Evolutionary conservation across 1,140 invertebrate genomes (phyloP).

Genomic region (Zaprionus taronus): DNA sequence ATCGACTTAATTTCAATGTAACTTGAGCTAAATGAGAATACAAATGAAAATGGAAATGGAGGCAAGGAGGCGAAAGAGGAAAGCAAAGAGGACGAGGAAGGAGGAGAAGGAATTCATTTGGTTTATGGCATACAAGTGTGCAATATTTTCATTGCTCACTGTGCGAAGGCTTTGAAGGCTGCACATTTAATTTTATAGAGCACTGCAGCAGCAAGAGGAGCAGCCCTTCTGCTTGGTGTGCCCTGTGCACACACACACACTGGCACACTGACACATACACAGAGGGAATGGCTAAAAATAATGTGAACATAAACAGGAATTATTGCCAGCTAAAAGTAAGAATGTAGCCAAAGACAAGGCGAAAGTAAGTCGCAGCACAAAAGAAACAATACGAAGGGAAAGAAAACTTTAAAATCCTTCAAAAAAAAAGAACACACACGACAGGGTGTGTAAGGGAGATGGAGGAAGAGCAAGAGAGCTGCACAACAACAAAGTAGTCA

Average conservation of each 20-base stretch:
- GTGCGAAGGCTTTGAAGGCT: constrained; percentile 36
- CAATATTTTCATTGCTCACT: constrained; percentile 44
- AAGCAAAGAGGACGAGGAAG: not conserved
- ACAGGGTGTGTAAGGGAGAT: not conserved
- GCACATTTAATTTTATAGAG: constrained; percentile 53
- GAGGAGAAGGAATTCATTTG: constrained; percentile 22
- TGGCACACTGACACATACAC: not conserved
- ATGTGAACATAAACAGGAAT: constrained; percentile 79
- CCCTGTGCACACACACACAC: not conserved
- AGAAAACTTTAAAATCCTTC: constrained; percentile 61
- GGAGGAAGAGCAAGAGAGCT: constrained; percentile 14
- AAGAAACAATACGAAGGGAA: constrained; percentile 20
- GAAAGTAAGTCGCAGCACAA: constrained; percentile 19
- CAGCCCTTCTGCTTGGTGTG: not conserved
- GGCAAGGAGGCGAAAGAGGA: not conserved
- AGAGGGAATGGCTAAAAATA: constrained; percentile 54
- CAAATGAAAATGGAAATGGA: constrained; percentile 29
- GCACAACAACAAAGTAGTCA: constrained; percentile 68
- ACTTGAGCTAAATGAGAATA: constrained; percentile 32
- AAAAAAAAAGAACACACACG: constrained; percentile 19
- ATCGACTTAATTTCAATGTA: constrained; percentile 13
- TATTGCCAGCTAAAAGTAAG: constrained; percentile 60
- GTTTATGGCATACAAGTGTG: constrained; percentile 47
- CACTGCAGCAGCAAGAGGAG: constrained; percentile 24
- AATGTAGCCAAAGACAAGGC: constrained; percentile 48